Evolutionary conservation across 2,113 vertebrate genomes (phyloP).

Genomic region (Pseudolaguvia tuberculata): DNA sequence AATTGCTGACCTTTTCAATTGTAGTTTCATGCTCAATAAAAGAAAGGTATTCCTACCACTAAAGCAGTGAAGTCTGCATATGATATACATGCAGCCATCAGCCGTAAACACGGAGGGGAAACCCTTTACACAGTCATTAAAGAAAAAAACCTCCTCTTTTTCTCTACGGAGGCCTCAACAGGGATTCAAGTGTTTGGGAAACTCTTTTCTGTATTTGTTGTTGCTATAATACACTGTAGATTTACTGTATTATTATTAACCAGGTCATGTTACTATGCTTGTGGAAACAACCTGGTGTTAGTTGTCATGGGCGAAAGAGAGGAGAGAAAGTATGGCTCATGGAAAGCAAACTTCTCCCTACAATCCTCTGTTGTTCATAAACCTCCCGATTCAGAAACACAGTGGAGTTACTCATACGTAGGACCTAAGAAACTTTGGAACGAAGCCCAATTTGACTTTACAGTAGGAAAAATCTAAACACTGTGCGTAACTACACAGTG

Average conservation of each 20-base stretch:
- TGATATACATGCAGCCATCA: conserved; percentile 41
- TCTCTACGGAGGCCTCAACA: conserved; percentile 44
- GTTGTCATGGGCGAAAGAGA: conserved; percentile 37
- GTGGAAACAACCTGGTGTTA: conserved; percentile 45
- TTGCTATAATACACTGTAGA: conserved; percentile 41
- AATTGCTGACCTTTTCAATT: conserved; percentile 44
- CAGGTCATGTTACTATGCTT: conserved; percentile 32
- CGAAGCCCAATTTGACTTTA: conserved; percentile 24
- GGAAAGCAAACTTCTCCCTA: conserved; percentile 36
- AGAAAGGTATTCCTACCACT: conserved; percentile 40
- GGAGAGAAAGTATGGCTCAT: conserved; percentile 41
- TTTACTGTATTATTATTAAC: conserved; percentile 38
- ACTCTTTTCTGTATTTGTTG: conserved; percentile 44
- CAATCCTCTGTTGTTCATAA: conserved; percentile 41
- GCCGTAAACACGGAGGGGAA: conserved; percentile 52
- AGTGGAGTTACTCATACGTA: conserved; percentile 26
- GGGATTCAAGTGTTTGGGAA: conserved; percentile 47
- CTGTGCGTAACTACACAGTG: conserved; percentile 1
- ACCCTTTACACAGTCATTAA: conserved; percentile 49
- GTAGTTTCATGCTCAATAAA: conserved; percentile 48
- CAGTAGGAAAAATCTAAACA: conserved; percentile 22
- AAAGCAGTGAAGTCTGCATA: conserved; percentile 43
- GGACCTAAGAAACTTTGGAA: conserved; percentile 22
- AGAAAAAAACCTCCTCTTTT: conserved; percentile 45
- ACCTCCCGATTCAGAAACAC: conserved; percentile 33